Base-by-base conservation (phyloP, 2,113 vertebrate species). In the Zeus faber region DNA sequence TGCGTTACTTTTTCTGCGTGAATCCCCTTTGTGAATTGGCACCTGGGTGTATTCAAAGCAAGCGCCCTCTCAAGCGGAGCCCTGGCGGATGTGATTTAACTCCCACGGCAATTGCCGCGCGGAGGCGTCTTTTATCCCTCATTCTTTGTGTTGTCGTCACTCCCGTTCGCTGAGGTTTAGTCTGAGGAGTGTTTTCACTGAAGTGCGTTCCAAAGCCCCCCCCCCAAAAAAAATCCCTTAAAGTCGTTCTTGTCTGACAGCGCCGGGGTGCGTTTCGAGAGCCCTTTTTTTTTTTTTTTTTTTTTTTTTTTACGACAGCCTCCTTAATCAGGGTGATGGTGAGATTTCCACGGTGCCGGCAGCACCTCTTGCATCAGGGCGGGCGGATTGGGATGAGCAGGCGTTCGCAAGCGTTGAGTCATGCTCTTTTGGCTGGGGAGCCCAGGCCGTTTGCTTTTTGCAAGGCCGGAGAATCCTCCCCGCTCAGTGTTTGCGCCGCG, bases 121-220 rank as follows among this genome's bases (percentile, higher is more conserved):
- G 43, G 55, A 40, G 25, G 49, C 3, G 2, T 58, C 43, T 63
- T 67, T 74, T 56, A 53, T 69, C 70, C 72, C 54, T 63, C 52
- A 70, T 64, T 73, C 55, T 49, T 68, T 47, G 54, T 48, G 53
- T 50, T 60, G 62, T 59, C n/a, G 62, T 72, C 70, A 56, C 25
- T 6, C 64, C 35, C 51, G 45, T 75, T 72, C 23, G 49, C 50
- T n/a, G 20, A 61, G 48, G 18, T 45, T 49, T n/a, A n/a, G 44
- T 68, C 49, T 70, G 58, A 74, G 54, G 62, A 63, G 64, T 58
- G 53, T 62, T 74, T 76, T 66, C 39, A 45, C 37, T 49, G 26
- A 69, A 79, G 66, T 40, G 58, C 26, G 45, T 67, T 67, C 41
- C 47, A 33, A 66, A 33, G 53, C 48, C 49, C 57, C 18, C 46